Base-by-base conservation (phyloP, 2,797 vertebrate genomes). In the Trematomus bernacchii region DNA sequence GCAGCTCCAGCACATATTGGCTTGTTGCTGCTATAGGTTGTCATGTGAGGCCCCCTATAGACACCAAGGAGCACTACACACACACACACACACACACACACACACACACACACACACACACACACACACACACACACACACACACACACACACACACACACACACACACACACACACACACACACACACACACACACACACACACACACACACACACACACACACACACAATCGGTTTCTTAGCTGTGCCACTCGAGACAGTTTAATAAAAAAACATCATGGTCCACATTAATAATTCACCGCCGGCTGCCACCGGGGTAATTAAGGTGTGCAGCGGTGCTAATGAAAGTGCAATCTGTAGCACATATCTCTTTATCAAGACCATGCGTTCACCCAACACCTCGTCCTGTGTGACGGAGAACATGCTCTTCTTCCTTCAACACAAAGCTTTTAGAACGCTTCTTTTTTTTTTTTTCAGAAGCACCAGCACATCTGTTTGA, bases 201-300 rank as follows among this genome's bases (percentile, higher is more conserved):
- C 47, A 10, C 51, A 52, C 52, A 65, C 52, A 66, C 58, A 62
- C 44, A 48, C 48, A 60, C 47, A 71, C 37, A 47, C 50, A 57
- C 13, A 50, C 54, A 60, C 42, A 60, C 57, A 63, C 71, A 69
- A 33, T 19, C 2, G 6, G 10, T 68, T 71, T 50, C 44, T 59
- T 50, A 8, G 44, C 61, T 37, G 47, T 63, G 7, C 50, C 71
- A 61, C 77, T 71, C 6, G 40, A 80, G 85, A 82, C 81, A 77
- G 77, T 85, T 90, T 83, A 88, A 89, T 89, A 83, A 85, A 89
- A 89, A 85, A 76, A 80, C 61, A 86, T 83, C 77, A 85, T 6
- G 12, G 53, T 58, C 37, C 51, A 69, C 81, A 88, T 90, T 84
- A 89, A 88, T 86, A 80, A 91, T 87, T 87, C 79, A 87, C 75